These are phyloP conservation scores for Caloenas nicobarica DNA, from an alignment of 2,113 vertebrate species.

Conservation along the genomic window DNA sequence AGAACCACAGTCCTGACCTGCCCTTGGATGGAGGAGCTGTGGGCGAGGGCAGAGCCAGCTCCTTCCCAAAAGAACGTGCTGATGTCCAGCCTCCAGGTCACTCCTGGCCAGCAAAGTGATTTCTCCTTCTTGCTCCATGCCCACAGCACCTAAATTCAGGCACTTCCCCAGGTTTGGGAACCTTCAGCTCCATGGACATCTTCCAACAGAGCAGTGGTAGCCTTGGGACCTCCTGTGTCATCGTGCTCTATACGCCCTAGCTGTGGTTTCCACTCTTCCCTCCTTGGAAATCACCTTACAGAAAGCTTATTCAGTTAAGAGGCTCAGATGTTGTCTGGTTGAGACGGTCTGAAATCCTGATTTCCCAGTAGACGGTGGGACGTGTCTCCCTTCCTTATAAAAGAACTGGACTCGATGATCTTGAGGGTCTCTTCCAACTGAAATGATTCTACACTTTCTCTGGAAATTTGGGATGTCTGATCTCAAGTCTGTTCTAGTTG, in stretches of 20 bases:
- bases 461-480: background rate
- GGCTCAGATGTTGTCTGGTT: background rate
- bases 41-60: background rate
- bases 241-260: background rate
- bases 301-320: slow-evolving; percentile 6
- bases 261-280: background rate
- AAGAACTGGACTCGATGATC: background rate
- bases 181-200: background rate
- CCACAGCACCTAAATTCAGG: background rate
- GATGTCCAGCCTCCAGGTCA: background rate
- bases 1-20: background rate
- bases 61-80: rapidly evolving
- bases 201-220: background rate
- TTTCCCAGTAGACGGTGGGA: rapidly evolving
- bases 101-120: background rate
- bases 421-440: too few relatives aligned
- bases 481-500: background rate
- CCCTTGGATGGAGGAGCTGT: background rate
- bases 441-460: background rate
- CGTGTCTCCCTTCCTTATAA: background rate
- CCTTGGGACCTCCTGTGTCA: background rate
- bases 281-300: slow-evolving; percentile 31
- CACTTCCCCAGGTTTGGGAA: background rate
- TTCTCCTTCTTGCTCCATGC: background rate
- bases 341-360: background rate